Evolutionary conservation across 1,140 invertebrate genomes (phyloP).

Genomic region (Drosophila jambulina): DNA sequence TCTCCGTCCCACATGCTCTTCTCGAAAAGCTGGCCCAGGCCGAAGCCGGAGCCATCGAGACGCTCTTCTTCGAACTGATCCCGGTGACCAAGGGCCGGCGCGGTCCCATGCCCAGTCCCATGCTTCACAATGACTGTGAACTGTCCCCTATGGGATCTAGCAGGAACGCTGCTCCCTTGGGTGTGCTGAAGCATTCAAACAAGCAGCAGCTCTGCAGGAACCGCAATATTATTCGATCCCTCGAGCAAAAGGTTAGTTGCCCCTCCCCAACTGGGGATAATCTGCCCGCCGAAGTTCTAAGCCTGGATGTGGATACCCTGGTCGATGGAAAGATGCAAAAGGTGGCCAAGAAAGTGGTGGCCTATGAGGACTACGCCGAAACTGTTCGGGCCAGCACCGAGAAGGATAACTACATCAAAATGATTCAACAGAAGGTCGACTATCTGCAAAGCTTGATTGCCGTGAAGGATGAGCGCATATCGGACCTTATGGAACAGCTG

Average conservation of each 20-base stretch:
- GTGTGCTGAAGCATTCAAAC: background rate
- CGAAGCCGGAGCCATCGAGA: constrained; percentile 88
- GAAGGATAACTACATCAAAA: constrained; percentile 56
- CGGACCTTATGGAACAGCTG: constrained; percentile 84
- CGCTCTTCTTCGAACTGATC: constrained; percentile 86
- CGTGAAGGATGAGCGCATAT: constrained; percentile 87
- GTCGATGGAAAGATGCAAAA: constrained; percentile 44
- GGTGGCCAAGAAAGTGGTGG: constrained; percentile 86
- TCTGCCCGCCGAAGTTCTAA: constrained; percentile 1
- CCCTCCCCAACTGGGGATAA: background rate
- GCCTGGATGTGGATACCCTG: constrained; percentile 16
- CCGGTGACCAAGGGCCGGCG: constrained; percentile 47
- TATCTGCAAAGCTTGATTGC: constrained; percentile 86
- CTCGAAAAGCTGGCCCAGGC: constrained; percentile 88
- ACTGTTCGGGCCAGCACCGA: constrained; percentile 84
- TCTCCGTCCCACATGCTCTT: constrained; percentile 86
- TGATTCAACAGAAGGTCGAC: constrained; percentile 59
- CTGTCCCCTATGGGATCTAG: background rate
- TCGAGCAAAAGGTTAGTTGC: background rate
- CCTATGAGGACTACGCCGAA: constrained; percentile 85
- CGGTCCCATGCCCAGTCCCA: constrained; percentile 14
- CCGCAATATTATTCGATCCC: background rate
- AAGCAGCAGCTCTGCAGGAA: background rate
- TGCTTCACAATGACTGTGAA: background rate
- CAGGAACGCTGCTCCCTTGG: background rate